Base-by-base conservation (phyloP, 2,888 invertebrate species). In the Campoplex nolae region DNA sequence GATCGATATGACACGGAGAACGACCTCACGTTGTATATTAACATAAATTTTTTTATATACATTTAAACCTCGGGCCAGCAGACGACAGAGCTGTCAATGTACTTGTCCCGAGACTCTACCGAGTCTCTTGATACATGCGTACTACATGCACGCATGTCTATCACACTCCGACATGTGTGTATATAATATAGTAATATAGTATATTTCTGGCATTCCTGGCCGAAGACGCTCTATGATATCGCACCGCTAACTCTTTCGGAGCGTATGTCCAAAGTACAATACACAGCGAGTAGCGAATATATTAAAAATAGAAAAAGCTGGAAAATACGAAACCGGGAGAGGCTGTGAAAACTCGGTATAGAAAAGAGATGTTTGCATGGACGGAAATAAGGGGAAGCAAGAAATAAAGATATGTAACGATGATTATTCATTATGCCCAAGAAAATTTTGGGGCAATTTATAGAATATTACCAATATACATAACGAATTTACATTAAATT, bases 191-290 rank as follows among this genome's bases (percentile, higher is more conserved):
- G 28, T n/a, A n/a, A n/a, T n/a, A n/a, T n/a, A n/a, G n/a, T n/a
- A n/a, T n/a, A n/a, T n/a, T n/a, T n/a, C n/a, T n/a, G n/a, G n/a
- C 54, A 73, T 73, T 32, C 51, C 73, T 54, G 73, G 73, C 35
- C 51, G 4, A 32, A n/a, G 35, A n/a, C 70, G 71, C 76, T 77
- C 48, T 32, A 11, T n/a, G 62, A 48, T 18, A 76, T 76, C 58
- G 58, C 65, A 65, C 32, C 78, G 84, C 77, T 82, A 78, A 84
- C 74, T 87, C 82, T 84, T 83, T 84, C 54, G 58, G 68, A 83
- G 71, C 85, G 81, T 67, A 83, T 28, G 83, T 74, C 28, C 65
- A 54, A 67, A 56, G 71, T 45, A 51, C 42, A 81, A 73, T 80
- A 73, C 80, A 71, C 23, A 54, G 62, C 67, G 75, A 32, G 62